Conservation (phyloP, 2,113 vertebrate species). For the Phalacrocorax aristotelis region DNA sequence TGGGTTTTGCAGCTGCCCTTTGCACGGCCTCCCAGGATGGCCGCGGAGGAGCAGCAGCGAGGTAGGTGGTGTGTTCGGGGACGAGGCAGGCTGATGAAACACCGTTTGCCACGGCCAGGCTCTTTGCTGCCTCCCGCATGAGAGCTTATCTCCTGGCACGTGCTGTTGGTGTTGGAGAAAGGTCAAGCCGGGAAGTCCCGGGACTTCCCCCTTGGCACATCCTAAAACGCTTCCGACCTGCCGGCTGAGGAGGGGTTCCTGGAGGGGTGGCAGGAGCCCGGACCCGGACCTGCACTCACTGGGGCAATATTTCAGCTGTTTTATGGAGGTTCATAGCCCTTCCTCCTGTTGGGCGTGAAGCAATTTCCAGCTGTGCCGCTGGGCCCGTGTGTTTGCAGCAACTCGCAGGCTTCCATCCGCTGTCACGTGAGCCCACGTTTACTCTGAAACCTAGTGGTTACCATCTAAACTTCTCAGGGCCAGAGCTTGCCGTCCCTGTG, state of each 20-base stretch:
- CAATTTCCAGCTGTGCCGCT: not conserved
- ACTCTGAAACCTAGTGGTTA: not conserved
- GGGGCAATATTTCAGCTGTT: not conserved
- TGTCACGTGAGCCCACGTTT: fast-evolving
- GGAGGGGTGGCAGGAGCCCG: not conserved
- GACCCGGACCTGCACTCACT: not conserved
- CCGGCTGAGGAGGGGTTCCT: not conserved
- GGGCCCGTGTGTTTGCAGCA: not conserved
- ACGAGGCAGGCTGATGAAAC: not conserved
- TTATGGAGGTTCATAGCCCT: not conserved
- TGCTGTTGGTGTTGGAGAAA: not conserved
- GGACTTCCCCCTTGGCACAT: not conserved
- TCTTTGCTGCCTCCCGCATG: not conserved
- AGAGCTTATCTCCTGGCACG: not conserved
- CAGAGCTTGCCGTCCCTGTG: not conserved
- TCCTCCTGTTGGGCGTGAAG: fast-evolving
- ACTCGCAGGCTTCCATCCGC: fast-evolving
- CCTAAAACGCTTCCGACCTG: not conserved
- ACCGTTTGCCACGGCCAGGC: fast-evolving
- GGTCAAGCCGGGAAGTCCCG: not conserved
- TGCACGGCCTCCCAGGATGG: fast-evolving
- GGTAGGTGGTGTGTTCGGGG: not conserved
- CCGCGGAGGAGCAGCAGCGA: fast-evolving
- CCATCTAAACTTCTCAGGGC: too few relatives aligned
- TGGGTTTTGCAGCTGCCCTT: not conserved